Evolutionary conservation across 2,797 vertebrate species (phyloP), one percentile per base, ranked within the genome.

Genomic region (Gallinago stenura): DNA sequence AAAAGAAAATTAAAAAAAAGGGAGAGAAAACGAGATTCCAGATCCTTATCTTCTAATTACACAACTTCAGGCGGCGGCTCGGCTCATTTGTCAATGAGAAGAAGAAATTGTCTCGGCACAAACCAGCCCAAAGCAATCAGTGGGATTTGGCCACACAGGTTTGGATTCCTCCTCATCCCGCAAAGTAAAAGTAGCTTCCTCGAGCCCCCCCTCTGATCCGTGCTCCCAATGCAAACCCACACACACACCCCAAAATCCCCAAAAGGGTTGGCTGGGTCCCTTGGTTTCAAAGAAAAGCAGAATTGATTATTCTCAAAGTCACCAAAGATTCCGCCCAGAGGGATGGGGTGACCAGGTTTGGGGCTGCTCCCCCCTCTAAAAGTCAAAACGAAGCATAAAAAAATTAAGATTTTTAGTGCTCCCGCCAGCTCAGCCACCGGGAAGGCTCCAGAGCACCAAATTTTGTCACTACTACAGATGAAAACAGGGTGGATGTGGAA

Each of bases 291-390:
- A 33, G 39, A 62, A 58, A 83, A 31, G 14, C 26, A 70, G 20
- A 58, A 18, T 7, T 10, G 50, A 9, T 10, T 5, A 5, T 77
- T 37, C 51, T 60, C 45, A 39, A 58, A 41, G 30, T 14, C 15
- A 24, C 39, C 33, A 6, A 43, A 65, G 41, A 9, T 17, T 28
- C 50, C 2, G 1, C 18, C 2, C 0, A 0, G 21, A 71, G 22
- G 35, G 35, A 13, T 2, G 30, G 48, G 51, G 24, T 0, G 3
- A 11, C 4, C 35, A 33, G 53, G 12, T 18, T 3, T 4, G 31
- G 43, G 53, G 25, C 3, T 13, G 26, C 10, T 15, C 16, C 41
- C 46, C 41, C 20, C 10, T 30, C 33, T 13, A 1, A 6, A 54
- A 62, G 21, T 7, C 53, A 64, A 48, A 71, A 68, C 1, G 14